Percentiles rank a stretch among this genome's conserved stretches.
Evolutionary conservation across 2,797 vertebrate species (phyloP).

Genomic region (Amniataba percoides): DNA sequence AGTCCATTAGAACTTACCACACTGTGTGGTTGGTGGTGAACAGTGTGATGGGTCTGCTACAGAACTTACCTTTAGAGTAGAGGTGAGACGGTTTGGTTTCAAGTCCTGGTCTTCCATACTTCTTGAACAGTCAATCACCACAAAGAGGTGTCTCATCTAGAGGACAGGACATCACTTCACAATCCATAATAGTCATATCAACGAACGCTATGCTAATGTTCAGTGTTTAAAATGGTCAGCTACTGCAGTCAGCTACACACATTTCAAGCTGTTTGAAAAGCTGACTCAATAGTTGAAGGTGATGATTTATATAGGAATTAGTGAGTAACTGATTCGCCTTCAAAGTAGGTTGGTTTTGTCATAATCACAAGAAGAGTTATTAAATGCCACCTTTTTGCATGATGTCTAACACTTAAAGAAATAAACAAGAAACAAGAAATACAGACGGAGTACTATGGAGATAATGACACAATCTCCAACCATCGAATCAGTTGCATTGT

Average conservation of each 20-base stretch:
- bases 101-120: slow-evolving; percentile 98
- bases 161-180: slow-evolving; percentile 18
- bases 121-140: slow-evolving; percentile 95
- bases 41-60: background rate
- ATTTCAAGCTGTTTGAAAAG: background rate
- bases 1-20: background rate
- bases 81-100: slow-evolving; percentile 93
- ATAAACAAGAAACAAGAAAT: background rate
- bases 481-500: background rate
- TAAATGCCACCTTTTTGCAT: background rate
- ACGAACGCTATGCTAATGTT: background rate
- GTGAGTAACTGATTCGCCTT: background rate
- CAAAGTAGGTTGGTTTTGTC: background rate
- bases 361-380: background rate
- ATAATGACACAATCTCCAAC: background rate
- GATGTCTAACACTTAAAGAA: background rate
- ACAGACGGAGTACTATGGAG: background rate
- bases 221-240: background rate
- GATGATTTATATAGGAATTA: background rate
- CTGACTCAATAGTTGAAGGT: background rate
- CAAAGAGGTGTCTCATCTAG: slow-evolving; percentile 96
- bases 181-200: no score
- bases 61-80: slow-evolving; percentile 85
- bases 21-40: rapidly evolving
- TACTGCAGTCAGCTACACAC: no score